Evolutionary conservation across 2,113 vertebrate species (phyloP).

Genomic region (Sebastes schlegelii): DNA sequence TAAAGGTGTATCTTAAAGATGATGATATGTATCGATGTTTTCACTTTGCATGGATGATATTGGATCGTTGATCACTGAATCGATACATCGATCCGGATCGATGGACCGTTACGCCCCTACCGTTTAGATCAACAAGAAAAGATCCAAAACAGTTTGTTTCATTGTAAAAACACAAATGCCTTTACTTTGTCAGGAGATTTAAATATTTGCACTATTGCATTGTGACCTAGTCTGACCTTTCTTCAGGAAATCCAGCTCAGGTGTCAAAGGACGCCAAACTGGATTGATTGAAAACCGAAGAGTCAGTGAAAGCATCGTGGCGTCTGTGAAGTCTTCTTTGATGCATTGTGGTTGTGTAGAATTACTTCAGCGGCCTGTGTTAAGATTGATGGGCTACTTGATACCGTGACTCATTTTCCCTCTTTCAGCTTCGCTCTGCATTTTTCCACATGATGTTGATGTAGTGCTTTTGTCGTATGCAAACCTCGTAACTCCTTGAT

Average conservation of each 20-base stretch:
- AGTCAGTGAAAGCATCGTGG: constrained; percentile 8
- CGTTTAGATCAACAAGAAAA: background rate
- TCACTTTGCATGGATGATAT: too few species aligned
- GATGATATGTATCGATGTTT: too few species aligned
- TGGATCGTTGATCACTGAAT: too few species aligned
- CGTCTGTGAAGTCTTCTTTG: constrained; percentile 25
- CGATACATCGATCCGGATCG: too few species aligned
- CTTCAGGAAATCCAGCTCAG: background rate
- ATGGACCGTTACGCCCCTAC: too few species aligned
- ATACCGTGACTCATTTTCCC: constrained; percentile 42
- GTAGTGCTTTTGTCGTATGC: constrained; percentile 76
- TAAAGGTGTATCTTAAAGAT: too few species aligned
- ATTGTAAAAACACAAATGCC: background rate
- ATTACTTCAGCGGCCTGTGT: constrained; percentile 26
- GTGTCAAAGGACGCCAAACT: constrained; percentile 20
- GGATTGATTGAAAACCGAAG: constrained; percentile 37
- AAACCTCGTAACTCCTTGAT: constrained; percentile 78
- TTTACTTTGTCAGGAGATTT: background rate
- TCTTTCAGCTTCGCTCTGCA: constrained; percentile 56
- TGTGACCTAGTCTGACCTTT: constrained; percentile 16
- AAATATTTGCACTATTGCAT: background rate
- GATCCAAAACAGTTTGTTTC: background rate
- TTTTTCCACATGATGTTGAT: constrained; percentile 82
- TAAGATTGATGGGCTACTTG: constrained; percentile 56
- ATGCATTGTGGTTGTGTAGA: constrained; percentile 56